Conservation (phyloP, 2,797 vertebrate genomes). For the Pangasius macronema region DNA sequence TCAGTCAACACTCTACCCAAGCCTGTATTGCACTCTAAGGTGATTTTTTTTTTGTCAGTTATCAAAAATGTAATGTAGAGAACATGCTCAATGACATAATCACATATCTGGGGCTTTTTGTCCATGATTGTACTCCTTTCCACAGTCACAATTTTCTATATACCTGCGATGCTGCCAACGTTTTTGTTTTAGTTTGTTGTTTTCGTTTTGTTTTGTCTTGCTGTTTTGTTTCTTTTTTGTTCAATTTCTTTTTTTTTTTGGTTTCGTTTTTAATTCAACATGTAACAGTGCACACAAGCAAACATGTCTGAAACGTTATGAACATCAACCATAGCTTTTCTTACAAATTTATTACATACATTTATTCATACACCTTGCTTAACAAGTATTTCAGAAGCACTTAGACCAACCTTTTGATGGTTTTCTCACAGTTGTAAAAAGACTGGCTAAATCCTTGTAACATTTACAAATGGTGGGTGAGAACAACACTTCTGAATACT, state of each 20-base stretch:
- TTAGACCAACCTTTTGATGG: no score
- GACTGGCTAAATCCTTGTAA: no score
- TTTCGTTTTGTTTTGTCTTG: not conserved
- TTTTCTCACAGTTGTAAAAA: no score
- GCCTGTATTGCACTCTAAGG: constrained; percentile 40
- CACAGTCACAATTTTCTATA: constrained; percentile 41
- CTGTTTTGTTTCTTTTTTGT: not conserved
- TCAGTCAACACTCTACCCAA: constrained; percentile 25
- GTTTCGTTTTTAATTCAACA: not conserved
- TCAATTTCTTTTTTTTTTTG: not conserved
- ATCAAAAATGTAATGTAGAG: constrained; percentile 28
- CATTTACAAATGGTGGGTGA: not conserved
- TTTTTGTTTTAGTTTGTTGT: not conserved
- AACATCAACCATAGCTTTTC: not conserved
- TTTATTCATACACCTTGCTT: no score
- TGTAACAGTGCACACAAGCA: not conserved
- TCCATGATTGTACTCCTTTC: constrained; percentile 41
- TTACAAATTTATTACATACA: not conserved
- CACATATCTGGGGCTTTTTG: constrained; percentile 30
- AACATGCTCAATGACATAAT: constrained; percentile 30
- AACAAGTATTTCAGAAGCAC: no score
- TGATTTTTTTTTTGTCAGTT: constrained; percentile 10
- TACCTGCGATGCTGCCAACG: constrained; percentile 46
- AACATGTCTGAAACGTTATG: not conserved
- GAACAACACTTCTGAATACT: not conserved